Conservation (phyloP, 1,140 invertebrate genomes). For the Drosophila navojoa region DNA sequence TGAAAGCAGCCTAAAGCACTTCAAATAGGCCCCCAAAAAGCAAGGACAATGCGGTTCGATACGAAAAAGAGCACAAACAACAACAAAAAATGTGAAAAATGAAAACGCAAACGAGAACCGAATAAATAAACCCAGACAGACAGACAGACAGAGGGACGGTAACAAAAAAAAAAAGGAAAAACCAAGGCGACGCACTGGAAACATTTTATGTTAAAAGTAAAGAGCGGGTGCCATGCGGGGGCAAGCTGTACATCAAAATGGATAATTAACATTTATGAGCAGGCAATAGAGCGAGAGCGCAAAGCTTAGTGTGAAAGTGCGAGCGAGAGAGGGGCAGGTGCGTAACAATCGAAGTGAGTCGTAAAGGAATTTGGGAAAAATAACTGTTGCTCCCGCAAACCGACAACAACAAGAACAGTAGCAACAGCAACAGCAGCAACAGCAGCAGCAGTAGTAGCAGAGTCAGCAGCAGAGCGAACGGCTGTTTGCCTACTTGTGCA, state of each 20-base stretch:
- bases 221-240: neutral
- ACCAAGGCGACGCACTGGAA: slow-evolving; percentile 51
- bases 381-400: slow-evolving; percentile 73
- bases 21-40: slow-evolving; percentile 29
- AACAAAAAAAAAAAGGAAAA: slow-evolving; percentile 23
- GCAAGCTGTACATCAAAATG: slow-evolving; percentile 47
- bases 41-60: slow-evolving; percentile 67
- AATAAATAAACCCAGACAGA: slow-evolving; percentile 63
- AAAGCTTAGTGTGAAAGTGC: slow-evolving; percentile 30
- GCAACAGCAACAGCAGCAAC: slow-evolving; percentile 4
- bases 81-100: slow-evolving; percentile 11
- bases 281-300: slow-evolving; percentile 56
- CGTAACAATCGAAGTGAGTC: slow-evolving; percentile 50
- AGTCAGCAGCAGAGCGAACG: slow-evolving; percentile 31
- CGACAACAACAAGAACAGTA: slow-evolving; percentile 21
- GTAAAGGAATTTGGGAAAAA: slow-evolving; percentile 55
- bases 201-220: slow-evolving; percentile 24
- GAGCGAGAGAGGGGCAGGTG: slow-evolving; percentile 18
- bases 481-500: slow-evolving; percentile 46
- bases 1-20: slow-evolving; percentile 49
- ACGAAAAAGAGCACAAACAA: slow-evolving; percentile 5
- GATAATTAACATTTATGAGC: slow-evolving; percentile 79
- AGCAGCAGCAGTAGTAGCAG: slow-evolving; percentile 5
- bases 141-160: slow-evolving; percentile 10
- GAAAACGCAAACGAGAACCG: slow-evolving; percentile 54